phyloP scores from a whole-genome alignment of 2,113 vertebrate genomes.

The Grantiella picta region DNA sequence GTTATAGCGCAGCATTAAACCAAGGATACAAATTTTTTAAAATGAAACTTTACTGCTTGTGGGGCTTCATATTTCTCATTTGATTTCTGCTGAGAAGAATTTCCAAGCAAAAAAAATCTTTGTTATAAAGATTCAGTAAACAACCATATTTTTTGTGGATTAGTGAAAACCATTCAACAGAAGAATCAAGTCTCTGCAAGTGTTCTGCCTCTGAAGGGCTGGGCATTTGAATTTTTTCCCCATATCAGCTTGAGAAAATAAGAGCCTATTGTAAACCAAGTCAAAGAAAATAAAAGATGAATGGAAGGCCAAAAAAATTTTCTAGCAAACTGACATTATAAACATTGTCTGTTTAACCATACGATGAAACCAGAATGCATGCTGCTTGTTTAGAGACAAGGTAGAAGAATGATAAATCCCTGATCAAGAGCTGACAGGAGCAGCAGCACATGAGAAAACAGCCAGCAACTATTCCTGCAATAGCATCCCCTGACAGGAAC shows the following conservation, averaged over 20 bases:
- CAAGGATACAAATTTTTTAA: not conserved
- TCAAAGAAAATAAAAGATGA: not conserved
- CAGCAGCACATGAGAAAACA: not conserved
- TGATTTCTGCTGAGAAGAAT: not conserved
- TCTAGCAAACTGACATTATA: not conserved
- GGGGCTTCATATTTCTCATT: not conserved
- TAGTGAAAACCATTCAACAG: not conserved
- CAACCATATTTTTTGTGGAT: accelerated
- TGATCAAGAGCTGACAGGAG: accelerated
- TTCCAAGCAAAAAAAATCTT: not conserved
- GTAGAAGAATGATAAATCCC: not conserved
- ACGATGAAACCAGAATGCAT: not conserved
- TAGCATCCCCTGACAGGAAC: accelerated
- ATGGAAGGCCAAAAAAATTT: not conserved
- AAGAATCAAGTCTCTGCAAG: not conserved
- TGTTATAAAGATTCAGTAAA: not conserved
- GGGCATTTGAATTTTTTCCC: not conserved
- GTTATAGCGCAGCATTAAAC: not conserved
- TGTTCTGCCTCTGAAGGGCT: not conserved
- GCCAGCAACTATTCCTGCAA: accelerated
- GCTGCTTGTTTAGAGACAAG: not conserved
- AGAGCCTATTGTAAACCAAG: not conserved
- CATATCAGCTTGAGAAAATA: not conserved
- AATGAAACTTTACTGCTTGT: not conserved
- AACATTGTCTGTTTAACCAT: not conserved